Percentiles rank a stretch among this genome's conserved stretches.
phyloP scores from a whole-genome alignment of 2,797 vertebrate species.

The Okamejei kenojei region DNA sequence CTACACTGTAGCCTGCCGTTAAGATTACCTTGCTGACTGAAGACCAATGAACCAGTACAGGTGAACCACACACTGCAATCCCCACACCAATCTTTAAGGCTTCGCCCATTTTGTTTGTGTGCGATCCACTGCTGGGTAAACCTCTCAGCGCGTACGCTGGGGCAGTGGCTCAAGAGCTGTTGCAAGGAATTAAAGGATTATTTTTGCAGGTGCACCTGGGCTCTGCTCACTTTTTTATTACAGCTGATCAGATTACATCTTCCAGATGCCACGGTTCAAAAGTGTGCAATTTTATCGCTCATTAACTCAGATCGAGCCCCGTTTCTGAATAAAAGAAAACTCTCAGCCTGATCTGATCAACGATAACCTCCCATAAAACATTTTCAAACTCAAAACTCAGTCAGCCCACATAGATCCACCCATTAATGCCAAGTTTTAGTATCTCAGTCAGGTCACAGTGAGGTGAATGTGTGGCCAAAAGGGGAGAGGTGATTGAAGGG shows the following conservation, averaged over 20 bases:
- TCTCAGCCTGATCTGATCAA: not conserved
- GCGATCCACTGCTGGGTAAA: not conserved
- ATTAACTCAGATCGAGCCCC: not conserved
- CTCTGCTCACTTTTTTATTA: not conserved
- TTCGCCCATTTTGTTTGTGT: not conserved
- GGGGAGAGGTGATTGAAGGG: not conserved
- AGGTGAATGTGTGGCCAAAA: not conserved
- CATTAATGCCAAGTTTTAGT: not conserved
- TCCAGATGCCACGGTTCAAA: constrained; percentile 11
- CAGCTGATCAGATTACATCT: not conserved
- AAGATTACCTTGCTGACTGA: not conserved
- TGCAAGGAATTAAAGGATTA: not conserved
- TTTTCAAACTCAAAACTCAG: not conserved
- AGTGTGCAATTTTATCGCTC: not conserved
- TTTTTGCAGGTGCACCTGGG: not conserved
- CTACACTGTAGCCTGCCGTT: not conserved
- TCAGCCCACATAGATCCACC: not conserved
- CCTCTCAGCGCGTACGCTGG: not conserved
- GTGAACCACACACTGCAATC: not conserved
- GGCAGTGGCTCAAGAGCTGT: constrained; percentile 4
- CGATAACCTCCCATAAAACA: not conserved
- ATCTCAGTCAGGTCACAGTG: not conserved
- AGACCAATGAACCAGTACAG: not conserved
- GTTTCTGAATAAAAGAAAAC: not conserved
- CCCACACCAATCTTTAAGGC: not conserved